Evolutionary conservation across 2,888 invertebrate genomes (phyloP).

Genomic region (Drosophila aldrichi): DNA sequence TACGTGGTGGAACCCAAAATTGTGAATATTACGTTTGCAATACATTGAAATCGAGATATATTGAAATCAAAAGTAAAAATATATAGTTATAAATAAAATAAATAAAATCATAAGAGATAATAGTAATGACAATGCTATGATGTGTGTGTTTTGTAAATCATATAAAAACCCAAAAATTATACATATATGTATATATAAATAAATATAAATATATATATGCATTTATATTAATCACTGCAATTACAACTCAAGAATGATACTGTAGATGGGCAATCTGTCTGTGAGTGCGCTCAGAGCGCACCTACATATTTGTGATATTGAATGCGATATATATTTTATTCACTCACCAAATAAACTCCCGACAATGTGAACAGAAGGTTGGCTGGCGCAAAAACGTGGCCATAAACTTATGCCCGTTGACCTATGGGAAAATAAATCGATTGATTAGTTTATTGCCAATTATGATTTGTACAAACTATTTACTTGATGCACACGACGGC

Average conservation of each 20-base stretch:
- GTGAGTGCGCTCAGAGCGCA: slow-evolving; percentile 48
- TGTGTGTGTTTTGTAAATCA: slow-evolving; percentile 46
- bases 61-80: slow-evolving; percentile 18
- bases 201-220: slow-evolving; percentile 24
- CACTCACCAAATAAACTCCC: slow-evolving; percentile 98
- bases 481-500: slow-evolving; percentile 98
- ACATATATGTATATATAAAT: slow-evolving; percentile 21
- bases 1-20: slow-evolving; percentile 36
- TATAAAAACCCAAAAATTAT: slow-evolving; percentile 56
- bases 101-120: slow-evolving; percentile 43
- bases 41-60: slow-evolving; percentile 31
- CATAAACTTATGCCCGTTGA: slow-evolving; percentile 99
- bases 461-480: background rate
- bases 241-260: slow-evolving; percentile 68
- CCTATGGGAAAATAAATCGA: slow-evolving; percentile 74
- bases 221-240: slow-evolving; percentile 68
- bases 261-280: slow-evolving; percentile 57
- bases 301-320: slow-evolving; percentile 15
- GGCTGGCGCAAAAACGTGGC: slow-evolving; percentile 99
- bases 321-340: slow-evolving; percentile 19
- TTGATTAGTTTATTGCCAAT: slow-evolving; percentile 1
- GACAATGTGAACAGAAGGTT: slow-evolving; percentile 99
- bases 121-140: slow-evolving; percentile 48
- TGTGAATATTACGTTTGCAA: slow-evolving; percentile 43
- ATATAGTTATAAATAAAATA: slow-evolving; percentile 32